A percentile compares a stretch with the other conserved stretches of the same genome.
Conservation (phyloP, 2,888 invertebrate genomes). For the Aspidiotus destructor region DNA sequence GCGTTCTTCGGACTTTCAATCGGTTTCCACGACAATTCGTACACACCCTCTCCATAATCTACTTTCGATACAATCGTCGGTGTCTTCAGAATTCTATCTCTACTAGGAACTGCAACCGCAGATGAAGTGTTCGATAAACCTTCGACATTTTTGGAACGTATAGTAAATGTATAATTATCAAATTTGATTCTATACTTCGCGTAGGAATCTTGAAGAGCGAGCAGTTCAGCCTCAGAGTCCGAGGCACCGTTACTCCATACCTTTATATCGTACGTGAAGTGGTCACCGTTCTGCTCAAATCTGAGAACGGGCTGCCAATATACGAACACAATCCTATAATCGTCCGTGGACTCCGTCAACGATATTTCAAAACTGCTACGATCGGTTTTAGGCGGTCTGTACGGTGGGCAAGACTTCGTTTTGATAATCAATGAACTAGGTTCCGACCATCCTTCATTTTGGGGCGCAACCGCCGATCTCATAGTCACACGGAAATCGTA, state of each 20-base stretch:
- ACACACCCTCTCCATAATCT: conserved; percentile 59
- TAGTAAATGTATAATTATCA: conserved; percentile 47
- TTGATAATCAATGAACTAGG: conserved; percentile 52
- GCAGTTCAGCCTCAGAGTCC: background rate
- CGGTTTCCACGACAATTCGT: conserved; percentile 66
- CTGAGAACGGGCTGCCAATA: conserved; percentile 69
- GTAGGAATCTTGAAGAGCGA: conserved; percentile 41
- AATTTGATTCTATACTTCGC: conserved; percentile 49
- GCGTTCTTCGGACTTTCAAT: conserved; percentile 17
- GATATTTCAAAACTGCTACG: conserved; percentile 61
- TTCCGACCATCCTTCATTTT: conserved; percentile 57
- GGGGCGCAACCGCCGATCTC: conserved; percentile 48
- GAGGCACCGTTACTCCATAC: background rate
- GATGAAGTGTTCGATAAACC: conserved; percentile 52
- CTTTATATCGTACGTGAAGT: conserved; percentile 53
- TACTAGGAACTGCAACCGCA: conserved; percentile 52
- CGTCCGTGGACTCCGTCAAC: conserved; percentile 41
- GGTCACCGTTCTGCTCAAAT: conserved; percentile 60
- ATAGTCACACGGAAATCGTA: conserved; percentile 65
- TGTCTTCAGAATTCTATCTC: conserved; percentile 45
- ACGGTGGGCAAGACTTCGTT: conserved; percentile 44
- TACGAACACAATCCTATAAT: conserved; percentile 54
- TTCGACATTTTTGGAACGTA: conserved; percentile 53
- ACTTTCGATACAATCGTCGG: conserved; percentile 61
- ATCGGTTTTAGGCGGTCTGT: conserved; percentile 54